Evolutionary conservation across 2,113 vertebrate genomes (phyloP), one percentile per base, ranked within the genome.

Genomic region (Propithecus coquereli): DNA sequence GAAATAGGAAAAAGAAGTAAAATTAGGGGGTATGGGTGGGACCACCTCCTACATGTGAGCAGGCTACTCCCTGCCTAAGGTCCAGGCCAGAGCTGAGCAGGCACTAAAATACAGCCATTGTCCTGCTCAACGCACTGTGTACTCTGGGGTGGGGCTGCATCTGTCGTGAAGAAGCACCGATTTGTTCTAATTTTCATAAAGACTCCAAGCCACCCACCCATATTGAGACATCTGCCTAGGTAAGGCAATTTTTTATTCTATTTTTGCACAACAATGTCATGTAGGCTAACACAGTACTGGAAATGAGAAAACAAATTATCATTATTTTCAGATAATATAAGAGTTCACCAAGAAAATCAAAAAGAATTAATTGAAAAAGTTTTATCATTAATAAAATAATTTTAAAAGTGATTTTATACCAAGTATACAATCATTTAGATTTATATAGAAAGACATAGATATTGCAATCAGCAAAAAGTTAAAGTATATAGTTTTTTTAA

Each of bases 381-480:
- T 43, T 84, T 45, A 13, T 45, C n/a, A 57, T 89, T 93, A 81
- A 96, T 57, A 86, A 90, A 87, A 45, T 50, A 84, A 79, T 54
- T 82, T 70, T 45, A 32, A 91, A 94, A 88, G 59, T 66, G 25
- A 59, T 37, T 50, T 30, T 17, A 93, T 66, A 77, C 8, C 91
- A 82, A 40, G 13, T 76, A 54, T 71, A 59, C 23, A 81, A 7
- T 45, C 85, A 80, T 63, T 84, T 87, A 77, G 37, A 63, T 82
- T 79, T 85, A 50, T 57, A 91, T 27, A 54, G 27, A 82, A 25
- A 90, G 54, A 85, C 40, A 74, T 12, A 50, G 47, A 40, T 76
- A 87, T 43, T 85, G 63, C 1, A 93, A 43, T 82, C 47, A 66
- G 32, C 12, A 92, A 97, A 90, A 87, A 66, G 40, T 73, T 94